Conservation (phyloP, 1,140 invertebrate genomes). For the Cheumatopsyche charites region DNA sequence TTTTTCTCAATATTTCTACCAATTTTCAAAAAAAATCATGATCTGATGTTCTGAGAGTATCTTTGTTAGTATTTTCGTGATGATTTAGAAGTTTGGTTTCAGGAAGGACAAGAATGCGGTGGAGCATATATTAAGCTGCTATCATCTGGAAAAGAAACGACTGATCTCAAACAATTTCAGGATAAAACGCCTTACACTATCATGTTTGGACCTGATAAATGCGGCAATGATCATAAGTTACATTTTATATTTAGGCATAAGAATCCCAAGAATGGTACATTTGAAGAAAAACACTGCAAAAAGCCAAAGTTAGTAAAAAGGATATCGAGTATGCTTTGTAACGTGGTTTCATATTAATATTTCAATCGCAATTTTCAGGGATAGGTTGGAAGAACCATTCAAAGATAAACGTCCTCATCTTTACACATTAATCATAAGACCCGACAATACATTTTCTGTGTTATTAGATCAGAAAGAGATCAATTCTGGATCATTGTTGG, state of each 20-base stretch:
- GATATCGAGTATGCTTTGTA: too few relatives aligned
- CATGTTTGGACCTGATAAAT: slow-evolving; percentile 99
- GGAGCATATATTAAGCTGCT: slow-evolving; percentile 97
- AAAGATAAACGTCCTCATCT: slow-evolving; percentile 96
- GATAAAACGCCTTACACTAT: slow-evolving; percentile 98
- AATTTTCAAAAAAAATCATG: too few relatives aligned
- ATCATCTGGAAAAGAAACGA: slow-evolving; percentile 67
- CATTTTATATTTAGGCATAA: slow-evolving; percentile 98
- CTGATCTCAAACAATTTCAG: slow-evolving; percentile 83
- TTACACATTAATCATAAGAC: slow-evolving; percentile 86
- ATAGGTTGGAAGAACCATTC: slow-evolving; percentile 86
- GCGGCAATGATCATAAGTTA: slow-evolving; percentile 93
- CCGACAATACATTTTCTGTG: slow-evolving; percentile 84
- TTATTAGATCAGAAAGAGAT: slow-evolving; percentile 77
- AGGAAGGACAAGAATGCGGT: slow-evolving; percentile 98
- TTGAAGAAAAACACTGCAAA: slow-evolving; percentile 92
- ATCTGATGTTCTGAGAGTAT: too few relatives aligned
- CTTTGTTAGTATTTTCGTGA: not conserved
- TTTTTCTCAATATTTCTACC: too few relatives aligned
- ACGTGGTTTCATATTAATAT: slow-evolving; percentile 21
- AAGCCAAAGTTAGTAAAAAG: slow-evolving; percentile 71
- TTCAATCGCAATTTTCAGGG: slow-evolving; percentile 55
- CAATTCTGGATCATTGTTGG: slow-evolving; percentile 84
- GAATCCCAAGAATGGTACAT: slow-evolving; percentile 89
- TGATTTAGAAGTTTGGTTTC: slow-evolving; percentile 58